These are phyloP conservation scores for Buathra laborator DNA, from an alignment of 2,888 invertebrate species.

Conservation along the genomic window DNA sequence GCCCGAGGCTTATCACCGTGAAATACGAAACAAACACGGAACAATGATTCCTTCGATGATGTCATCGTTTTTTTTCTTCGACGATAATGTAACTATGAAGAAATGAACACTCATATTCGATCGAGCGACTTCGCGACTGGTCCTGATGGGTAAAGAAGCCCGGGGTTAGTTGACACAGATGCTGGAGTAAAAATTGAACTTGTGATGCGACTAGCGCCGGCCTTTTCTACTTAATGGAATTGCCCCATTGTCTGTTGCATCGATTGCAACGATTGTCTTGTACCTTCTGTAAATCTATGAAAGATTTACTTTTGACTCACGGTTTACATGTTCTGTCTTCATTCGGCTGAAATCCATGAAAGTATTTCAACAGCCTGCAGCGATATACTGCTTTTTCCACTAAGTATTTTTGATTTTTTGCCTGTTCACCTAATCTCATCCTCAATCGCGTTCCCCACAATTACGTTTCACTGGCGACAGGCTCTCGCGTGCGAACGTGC, in stretches of 20 bases:
- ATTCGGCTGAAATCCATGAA: not conserved
- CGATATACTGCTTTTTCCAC: constrained; percentile 9
- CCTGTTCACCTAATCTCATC: constrained; percentile 26
- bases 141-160: too few relatives aligned
- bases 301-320: too few relatives aligned
- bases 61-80: constrained; percentile 3
- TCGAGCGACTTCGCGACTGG: not conserved
- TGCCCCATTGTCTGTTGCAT: too few relatives aligned
- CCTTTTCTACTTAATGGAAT: too few relatives aligned
- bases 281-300: too few relatives aligned
- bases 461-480: constrained; percentile 26
- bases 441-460: constrained; percentile 39
- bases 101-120: not conserved
- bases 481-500: constrained; percentile 34
- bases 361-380: constrained; percentile 38
- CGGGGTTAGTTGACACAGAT: too few relatives aligned
- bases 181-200: too few relatives aligned
- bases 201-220: too few relatives aligned
- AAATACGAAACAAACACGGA: not conserved
- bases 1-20: constrained; percentile 1
- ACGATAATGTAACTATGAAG: not conserved
- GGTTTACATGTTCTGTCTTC: not conserved
- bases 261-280: too few relatives aligned
- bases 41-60: not conserved
- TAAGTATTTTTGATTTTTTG: constrained; percentile 31